Evolutionary conservation across 2,797 vertebrate genomes (phyloP).

Genomic region (Enteromius mattozi): DNA sequence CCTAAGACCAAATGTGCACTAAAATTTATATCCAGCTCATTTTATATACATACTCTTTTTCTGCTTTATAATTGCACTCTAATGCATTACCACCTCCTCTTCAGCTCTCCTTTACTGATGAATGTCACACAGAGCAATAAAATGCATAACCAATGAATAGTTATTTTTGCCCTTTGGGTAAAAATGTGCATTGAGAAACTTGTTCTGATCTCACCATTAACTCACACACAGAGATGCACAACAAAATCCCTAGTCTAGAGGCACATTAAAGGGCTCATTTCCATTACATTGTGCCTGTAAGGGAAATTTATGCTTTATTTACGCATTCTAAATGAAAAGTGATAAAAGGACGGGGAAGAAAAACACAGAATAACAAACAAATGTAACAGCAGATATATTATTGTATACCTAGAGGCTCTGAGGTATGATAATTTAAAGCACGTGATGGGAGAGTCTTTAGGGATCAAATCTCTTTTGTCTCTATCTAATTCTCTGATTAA

Average conservation of each 20-base stretch:
- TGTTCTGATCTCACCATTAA: slow-evolving; percentile 43
- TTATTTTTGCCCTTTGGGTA: slow-evolving; percentile 42
- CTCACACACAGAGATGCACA: slow-evolving; percentile 41
- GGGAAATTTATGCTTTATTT: slow-evolving; percentile 47
- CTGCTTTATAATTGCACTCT: slow-evolving; percentile 20
- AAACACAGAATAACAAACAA: slow-evolving; percentile 46
- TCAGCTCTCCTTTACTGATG: slow-evolving; percentile 39
- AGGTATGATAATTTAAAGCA: slow-evolving; percentile 26
- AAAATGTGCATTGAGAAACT: slow-evolving; percentile 36
- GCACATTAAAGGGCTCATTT: slow-evolving; percentile 50
- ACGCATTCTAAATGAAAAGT: slow-evolving; percentile 43
- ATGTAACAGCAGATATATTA: slow-evolving; percentile 30
- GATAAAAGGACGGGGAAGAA: slow-evolving; percentile 36
- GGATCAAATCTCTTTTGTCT: slow-evolving; percentile 24
- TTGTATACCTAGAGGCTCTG: slow-evolving; percentile 32
- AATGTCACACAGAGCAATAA: slow-evolving; percentile 41
- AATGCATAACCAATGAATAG: slow-evolving; percentile 32
- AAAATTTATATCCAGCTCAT: neutral
- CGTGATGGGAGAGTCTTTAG: neutral
- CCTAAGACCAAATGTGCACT: neutral
- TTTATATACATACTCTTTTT: slow-evolving; percentile 2
- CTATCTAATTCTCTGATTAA: slow-evolving; percentile 31
- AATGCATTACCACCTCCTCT: slow-evolving; percentile 11
- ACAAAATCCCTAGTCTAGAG: slow-evolving; percentile 32
- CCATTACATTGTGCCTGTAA: slow-evolving; percentile 41